Conservation (phyloP, 2,113 vertebrate species). For the Daboia siamensis region DNA sequence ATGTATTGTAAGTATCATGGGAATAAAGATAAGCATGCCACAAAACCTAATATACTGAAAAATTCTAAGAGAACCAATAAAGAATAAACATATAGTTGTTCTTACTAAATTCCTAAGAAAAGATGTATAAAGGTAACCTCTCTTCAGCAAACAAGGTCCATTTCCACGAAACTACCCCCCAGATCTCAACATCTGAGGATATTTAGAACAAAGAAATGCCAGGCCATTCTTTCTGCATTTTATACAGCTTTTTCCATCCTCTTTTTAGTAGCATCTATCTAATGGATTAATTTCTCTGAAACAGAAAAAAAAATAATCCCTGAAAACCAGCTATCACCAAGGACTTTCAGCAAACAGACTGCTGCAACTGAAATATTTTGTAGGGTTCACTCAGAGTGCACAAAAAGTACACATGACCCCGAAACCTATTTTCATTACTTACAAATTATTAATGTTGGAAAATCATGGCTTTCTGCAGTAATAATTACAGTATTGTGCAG, state of each 20-base stretch:
- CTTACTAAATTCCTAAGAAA: no score
- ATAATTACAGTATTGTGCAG: background rate
- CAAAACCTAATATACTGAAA: no score
- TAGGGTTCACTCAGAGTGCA: slow-evolving; percentile 59
- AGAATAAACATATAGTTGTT: no score
- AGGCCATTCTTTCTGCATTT: slow-evolving; percentile 28
- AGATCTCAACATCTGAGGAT: no score
- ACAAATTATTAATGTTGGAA: slow-evolving; percentile 38
- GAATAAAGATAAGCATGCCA: no score
- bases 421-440: slow-evolving; percentile 46
- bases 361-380: slow-evolving; percentile 54
- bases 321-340: slow-evolving; percentile 45
- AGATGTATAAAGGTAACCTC: no score
- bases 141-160: no score
- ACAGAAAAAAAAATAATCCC: slow-evolving; percentile 13
- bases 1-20: no score
- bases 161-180: no score
- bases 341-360: slow-evolving; percentile 44
- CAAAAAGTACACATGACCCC: slow-evolving; percentile 30
- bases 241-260: slow-evolving; percentile 50
- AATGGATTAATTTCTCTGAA: slow-evolving; percentile 45
- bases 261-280: slow-evolving; percentile 56
- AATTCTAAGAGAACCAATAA: no score
- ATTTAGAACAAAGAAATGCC: no score
- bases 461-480: slow-evolving; percentile 14